phyloP scores from a whole-genome alignment of 2,888 invertebrate genomes.

The Dichetophora obliterata region DNA sequence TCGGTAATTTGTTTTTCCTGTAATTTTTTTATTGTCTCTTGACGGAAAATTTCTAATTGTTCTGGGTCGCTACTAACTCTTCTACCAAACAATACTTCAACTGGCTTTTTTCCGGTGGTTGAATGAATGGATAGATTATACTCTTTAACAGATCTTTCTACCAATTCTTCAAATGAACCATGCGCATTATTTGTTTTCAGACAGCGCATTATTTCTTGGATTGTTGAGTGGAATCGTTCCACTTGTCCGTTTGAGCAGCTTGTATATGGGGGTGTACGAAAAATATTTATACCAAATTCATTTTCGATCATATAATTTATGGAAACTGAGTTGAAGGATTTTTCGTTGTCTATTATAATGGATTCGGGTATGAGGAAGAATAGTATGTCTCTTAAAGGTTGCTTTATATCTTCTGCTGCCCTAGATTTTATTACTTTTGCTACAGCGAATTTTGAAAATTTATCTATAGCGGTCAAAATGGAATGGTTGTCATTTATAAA shows the following conservation, averaged over 20 bases:
- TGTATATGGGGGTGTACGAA: constrained; percentile 1
- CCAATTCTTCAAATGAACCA: not conserved
- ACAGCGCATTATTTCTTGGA: not conserved
- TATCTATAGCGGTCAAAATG: not conserved
- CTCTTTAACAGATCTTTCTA: not conserved
- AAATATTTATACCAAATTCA: constrained; percentile 12
- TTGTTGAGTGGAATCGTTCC: not conserved
- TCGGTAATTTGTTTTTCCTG: constrained; percentile 11
- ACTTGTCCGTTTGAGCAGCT: not conserved
- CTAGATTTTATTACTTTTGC: not conserved
- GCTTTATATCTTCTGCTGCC: not conserved
- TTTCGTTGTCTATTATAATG: too few relatives aligned
- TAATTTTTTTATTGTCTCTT: constrained; percentile 12
- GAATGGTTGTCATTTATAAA: not conserved
- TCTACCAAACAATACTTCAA: constrained; percentile 20
- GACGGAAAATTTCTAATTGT: not conserved
- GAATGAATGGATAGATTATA: constrained; percentile 22
- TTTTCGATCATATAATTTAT: constrained; percentile 9
- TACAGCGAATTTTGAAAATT: constrained; percentile 4
- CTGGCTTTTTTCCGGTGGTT: constrained; percentile 1
- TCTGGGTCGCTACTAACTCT: constrained; percentile 2
- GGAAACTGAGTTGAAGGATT: too few relatives aligned
- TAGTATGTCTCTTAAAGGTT: not conserved
- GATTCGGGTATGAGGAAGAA: too few relatives aligned
- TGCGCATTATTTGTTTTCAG: constrained; percentile 5